Evolutionary conservation across 2,888 invertebrate genomes (phyloP), one percentile per base, ranked within the genome.

Genomic region (Xestia ashworthii): DNA sequence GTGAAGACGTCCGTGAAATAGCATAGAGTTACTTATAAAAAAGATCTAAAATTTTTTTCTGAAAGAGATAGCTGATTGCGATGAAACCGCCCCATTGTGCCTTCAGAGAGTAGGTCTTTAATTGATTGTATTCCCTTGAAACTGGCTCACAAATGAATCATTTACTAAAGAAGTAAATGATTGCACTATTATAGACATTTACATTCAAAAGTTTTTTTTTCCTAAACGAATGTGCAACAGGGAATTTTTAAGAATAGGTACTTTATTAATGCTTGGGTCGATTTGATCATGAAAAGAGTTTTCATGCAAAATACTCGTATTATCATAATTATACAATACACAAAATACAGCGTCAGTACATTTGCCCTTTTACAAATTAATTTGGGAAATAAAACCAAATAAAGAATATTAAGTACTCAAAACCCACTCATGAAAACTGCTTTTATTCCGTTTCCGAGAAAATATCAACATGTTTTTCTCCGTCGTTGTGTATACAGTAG

Each of bases 41-140:
- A 71, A 60, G 16, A 55, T 44, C 41, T 22, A 14, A 65, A 38
- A 60, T 11, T 46, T 14, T 67, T 67, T 80, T 84, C 50, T 80
- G 71, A 80, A 82, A 65, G 38, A 75, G 58, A 75, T 65, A 22
- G 38, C 48, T 85, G 82, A 85, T 82, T 82, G 81, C 76, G 58
- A 75, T 48, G 71, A 81, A 82, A 65, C 67, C 68, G 12, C 25
- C 3, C 68, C 19, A 81, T 75, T 82, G 71, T 65, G 64, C 9
- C 53, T 19, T 38, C 3, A 3, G 71, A 25, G 62, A 55, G 71
- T 41, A 60, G 55, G 53, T 81, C 62, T 68, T 41, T 82, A 76
- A 82, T 81, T 71, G 82, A 76, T 81, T 81, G 53, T 70, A 70
- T 73, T 60, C 64, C 41, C 68, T 71, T 48, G 64, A 66, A 75